Base-by-base conservation (phyloP, 1,140 invertebrate species). In the Eupristina koningsbergeri region DNA sequence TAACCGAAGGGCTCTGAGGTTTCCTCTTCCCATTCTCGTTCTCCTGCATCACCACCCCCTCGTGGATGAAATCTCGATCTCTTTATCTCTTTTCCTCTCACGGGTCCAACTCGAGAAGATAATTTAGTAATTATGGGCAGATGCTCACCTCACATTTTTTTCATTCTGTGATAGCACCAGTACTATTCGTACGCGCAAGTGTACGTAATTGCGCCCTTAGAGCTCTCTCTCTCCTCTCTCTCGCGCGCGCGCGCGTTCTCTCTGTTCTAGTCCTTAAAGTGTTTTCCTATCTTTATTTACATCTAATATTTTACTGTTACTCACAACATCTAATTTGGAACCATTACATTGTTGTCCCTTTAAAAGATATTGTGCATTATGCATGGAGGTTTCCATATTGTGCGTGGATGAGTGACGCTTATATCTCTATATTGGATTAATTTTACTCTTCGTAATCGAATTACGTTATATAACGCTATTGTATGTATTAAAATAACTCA, bases 81-180 rank as follows among this genome's bases (percentile, higher is more conserved):
- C 64, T 79, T 63, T 41, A 17, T 67, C 77, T 69, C 53, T 79
- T 67, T 63, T 84, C 80, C 83, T 84, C 81, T 75, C 71, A 71
- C 47, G 81, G 76, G 77, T 7, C 71, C 50, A 61, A 22, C 83
- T 86, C 73, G 76, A 87, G 67, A 86, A 86, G 87, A 89, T 89
- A 89, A 89, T 89, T 88, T 88, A 89, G 89, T 88, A 88, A 89
- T 89, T 89, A 88, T 85, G 87, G 86, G 85, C 88, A 89, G 89
- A 88, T 89, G 87, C 87, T 87, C 85, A 86, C 85, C 87, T 86
- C 73, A 77, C 73, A 45, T 78, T 47, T 80, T 39, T 69, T 67
- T 61, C 39, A 29, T 41, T 74, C 36, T 67, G 45, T 39, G 81
- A 71, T 64, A 75, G 58, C 45, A 34, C n/a, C 0, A 31, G 45